phyloP scores from a whole-genome alignment of 2,888 invertebrate genomes.

The Tenthredo notha region DNA sequence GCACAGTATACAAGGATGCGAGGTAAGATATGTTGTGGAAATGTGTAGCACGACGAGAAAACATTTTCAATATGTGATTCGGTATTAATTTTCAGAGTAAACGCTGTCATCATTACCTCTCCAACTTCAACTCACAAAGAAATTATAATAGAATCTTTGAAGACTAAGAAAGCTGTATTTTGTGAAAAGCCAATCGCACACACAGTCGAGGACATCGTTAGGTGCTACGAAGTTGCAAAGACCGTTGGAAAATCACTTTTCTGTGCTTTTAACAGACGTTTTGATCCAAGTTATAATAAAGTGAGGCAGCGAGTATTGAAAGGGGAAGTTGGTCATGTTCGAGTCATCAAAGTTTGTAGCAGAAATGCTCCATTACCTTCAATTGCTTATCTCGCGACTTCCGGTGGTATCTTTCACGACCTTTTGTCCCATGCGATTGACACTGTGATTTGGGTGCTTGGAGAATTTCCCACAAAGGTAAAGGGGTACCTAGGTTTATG shows the following conservation, averaged over 20 bases:
- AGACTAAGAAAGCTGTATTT: constrained; percentile 83
- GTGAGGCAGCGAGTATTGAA: constrained; percentile 79
- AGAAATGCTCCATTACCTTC: constrained; percentile 85
- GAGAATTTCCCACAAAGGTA: constrained; percentile 82
- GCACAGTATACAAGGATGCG: constrained; percentile 80
- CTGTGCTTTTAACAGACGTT: constrained; percentile 85
- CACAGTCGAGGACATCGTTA: constrained; percentile 79
- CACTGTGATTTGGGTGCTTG: constrained; percentile 83
- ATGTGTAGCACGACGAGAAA: constrained; percentile 39
- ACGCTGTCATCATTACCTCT: constrained; percentile 81
- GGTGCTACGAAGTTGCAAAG: constrained; percentile 82
- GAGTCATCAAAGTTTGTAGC: constrained; percentile 82
- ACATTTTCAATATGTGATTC: background rate
- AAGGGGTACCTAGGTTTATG: constrained; percentile 71
- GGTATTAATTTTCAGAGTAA: constrained; percentile 64
- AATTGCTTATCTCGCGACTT: constrained; percentile 82
- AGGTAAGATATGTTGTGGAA: constrained; percentile 78
- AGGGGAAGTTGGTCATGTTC: constrained; percentile 83
- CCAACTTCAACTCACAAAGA: constrained; percentile 83
- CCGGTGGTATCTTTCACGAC: constrained; percentile 86
- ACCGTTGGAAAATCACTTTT: constrained; percentile 81
- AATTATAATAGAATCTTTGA: constrained; percentile 80
- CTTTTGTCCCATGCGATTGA: constrained; percentile 86
- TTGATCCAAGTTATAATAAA: constrained; percentile 82
- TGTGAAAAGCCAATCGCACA: constrained; percentile 86